These are phyloP conservation scores for Monoplex corrugatus DNA, from an alignment of 2,888 invertebrate species.

Conservation along the genomic window DNA sequence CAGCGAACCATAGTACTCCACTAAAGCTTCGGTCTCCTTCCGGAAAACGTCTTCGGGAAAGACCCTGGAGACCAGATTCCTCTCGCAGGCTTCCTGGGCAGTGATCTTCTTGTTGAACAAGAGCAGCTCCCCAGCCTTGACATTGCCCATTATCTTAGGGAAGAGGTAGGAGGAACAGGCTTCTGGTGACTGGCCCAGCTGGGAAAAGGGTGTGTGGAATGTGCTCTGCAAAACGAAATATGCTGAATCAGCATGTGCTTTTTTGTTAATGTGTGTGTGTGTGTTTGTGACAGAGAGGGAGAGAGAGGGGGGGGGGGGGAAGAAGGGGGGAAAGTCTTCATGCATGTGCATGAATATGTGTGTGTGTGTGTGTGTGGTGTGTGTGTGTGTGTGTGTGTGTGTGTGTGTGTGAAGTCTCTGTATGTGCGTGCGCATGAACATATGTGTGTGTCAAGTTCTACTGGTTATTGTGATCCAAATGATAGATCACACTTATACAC, in stretches of 20 bases:
- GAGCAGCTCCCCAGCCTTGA: conserved; percentile 86
- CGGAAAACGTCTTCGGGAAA: conserved; percentile 87
- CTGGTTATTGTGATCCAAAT: no score
- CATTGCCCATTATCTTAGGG: conserved; percentile 90
- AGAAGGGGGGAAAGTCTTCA: background rate
- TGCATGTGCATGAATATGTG: background rate
- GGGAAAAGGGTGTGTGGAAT: conserved; percentile 93
- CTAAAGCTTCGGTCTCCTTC: conserved; percentile 84
- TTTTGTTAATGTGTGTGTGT: no score
- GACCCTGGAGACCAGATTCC: conserved; percentile 90
- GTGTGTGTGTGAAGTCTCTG: background rate
- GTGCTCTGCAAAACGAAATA: conserved; percentile 87
- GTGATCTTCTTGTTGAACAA: conserved; percentile 89
- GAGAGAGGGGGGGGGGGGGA: background rate
- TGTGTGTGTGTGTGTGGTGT: background rate
- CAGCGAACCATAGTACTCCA: conserved; percentile 82
- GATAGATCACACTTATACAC: no score
- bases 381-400: no score
- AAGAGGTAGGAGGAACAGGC: conserved; percentile 93
- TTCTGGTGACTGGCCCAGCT: conserved; percentile 92
- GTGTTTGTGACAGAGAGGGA: background rate
- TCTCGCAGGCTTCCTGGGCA: conserved; percentile 89
- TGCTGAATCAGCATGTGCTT: no score
- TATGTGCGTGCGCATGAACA: no score
- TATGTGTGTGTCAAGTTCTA: no score